Evolutionary conservation across 2,113 vertebrate species (phyloP).

Genomic region (Zosterops japonicus): DNA sequence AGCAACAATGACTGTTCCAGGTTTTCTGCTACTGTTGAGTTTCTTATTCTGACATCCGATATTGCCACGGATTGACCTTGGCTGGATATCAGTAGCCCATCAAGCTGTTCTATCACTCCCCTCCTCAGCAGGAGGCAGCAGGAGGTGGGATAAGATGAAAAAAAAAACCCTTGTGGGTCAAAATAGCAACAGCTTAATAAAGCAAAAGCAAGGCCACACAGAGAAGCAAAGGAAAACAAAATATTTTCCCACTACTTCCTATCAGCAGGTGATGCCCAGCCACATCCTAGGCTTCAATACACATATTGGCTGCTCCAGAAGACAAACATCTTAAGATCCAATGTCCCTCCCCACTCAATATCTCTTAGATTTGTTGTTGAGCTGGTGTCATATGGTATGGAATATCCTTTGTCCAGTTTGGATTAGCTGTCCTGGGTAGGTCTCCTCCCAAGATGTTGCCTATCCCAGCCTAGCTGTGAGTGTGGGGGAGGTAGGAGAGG

Average conservation of each 20-base stretch:
- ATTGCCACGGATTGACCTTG: neutral
- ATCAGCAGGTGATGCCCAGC: neutral
- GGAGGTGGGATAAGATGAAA: neutral
- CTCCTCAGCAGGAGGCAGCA: neutral
- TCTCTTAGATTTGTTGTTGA: neutral
- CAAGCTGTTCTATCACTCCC: neutral
- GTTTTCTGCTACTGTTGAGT: neutral
- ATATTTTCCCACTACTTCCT: neutral
- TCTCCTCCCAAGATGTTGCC: neutral
- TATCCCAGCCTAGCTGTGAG: neutral
- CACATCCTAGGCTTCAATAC: neutral
- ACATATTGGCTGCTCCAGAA: neutral
- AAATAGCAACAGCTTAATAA: neutral
- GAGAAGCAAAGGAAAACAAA: neutral
- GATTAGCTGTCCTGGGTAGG: neutral
- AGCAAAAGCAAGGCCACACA: neutral
- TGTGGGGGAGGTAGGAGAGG: neutral
- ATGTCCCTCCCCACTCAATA: fast-evolving
- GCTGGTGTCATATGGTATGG: no score
- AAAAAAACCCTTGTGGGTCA: fast-evolving
- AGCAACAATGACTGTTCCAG: neutral
- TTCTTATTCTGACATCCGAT: neutral
- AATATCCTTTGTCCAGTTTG: neutral
- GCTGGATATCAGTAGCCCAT: neutral
- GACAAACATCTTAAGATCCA: fast-evolving